Percentiles rank a stretch among this genome's conserved stretches.
These are phyloP conservation scores for Aldabrachelys gigantea DNA, from an alignment of 2,113 vertebrate genomes.

Conservation along the genomic window DNA sequence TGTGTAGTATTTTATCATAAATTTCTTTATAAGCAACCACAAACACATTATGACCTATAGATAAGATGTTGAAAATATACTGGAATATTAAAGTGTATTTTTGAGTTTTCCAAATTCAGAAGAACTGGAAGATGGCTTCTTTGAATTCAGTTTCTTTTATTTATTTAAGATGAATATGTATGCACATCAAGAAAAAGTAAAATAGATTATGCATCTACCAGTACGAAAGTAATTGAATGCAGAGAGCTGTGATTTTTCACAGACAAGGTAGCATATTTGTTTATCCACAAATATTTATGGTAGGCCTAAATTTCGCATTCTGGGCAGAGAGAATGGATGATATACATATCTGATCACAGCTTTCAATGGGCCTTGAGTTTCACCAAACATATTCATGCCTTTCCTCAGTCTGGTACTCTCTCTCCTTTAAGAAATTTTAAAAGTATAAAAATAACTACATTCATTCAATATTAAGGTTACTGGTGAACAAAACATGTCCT, in stretches of 20 bases:
- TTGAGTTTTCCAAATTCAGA: not conserved
- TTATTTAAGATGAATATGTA: not conserved
- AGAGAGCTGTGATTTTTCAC: accelerated
- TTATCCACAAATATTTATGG: not conserved
- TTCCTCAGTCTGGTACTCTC: accelerated
- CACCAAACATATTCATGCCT: not conserved
- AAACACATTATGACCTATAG: not conserved
- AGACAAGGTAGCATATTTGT: accelerated
- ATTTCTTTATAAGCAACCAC: not conserved
- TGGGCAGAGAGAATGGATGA: accelerated
- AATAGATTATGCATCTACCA: not conserved
- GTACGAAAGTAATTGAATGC: not conserved
- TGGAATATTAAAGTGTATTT: not conserved
- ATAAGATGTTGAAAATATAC: not conserved
- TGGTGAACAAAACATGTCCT: not conserved
- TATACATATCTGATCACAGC: not conserved
- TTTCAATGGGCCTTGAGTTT: not conserved
- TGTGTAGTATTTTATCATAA: not conserved
- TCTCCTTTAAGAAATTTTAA: not conserved
- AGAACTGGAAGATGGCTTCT: not conserved
- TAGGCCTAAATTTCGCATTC: not conserved
- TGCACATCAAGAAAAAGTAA: not conserved
- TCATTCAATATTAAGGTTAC: not conserved
- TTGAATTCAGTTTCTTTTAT: not conserved
- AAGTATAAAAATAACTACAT: not conserved